Conservation (phyloP, 2,113 vertebrate genomes). For the Hipposideros armiger region DNA sequence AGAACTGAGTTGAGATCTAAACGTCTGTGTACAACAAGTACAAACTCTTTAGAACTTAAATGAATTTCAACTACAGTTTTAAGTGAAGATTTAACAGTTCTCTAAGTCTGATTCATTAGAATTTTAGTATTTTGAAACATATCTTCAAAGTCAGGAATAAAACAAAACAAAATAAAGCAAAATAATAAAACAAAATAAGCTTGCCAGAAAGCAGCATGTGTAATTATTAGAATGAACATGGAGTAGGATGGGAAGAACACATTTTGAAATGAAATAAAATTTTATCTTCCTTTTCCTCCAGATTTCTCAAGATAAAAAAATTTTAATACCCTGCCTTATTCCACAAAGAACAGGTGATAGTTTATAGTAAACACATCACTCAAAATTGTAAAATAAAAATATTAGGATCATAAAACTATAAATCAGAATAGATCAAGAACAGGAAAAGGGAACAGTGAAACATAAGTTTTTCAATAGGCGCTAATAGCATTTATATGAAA, state of each 20-base stretch:
- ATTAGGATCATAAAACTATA: not conserved
- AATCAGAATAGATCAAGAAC: slow-evolving; percentile 8
- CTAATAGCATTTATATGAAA: not conserved
- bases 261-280: slow-evolving; percentile 55
- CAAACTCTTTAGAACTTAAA: slow-evolving; percentile 50
- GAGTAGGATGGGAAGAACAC: not conserved
- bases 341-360: not conserved
- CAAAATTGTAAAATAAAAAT: slow-evolving; percentile 22
- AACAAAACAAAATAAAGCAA: not conserved
- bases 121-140: slow-evolving; percentile 24
- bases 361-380: slow-evolving; percentile 10
- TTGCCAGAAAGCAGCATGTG: not conserved
- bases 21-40: slow-evolving; percentile 75
- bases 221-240: not conserved
- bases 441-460: not conserved
- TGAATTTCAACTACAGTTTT: not conserved
- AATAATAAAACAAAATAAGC: slow-evolving; percentile 27
- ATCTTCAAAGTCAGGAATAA: slow-evolving; percentile 39
- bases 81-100: slow-evolving; percentile 37
- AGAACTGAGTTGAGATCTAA: slow-evolving; percentile 48
- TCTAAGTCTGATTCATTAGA: not conserved
- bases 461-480: not conserved
- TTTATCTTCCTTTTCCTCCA: not conserved
- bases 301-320: slow-evolving; percentile 41
- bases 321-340: not conserved